Evolutionary conservation across 1,140 invertebrate genomes (phyloP), one percentile per base, ranked within the genome.

Genomic region (Trissolcus basalis): DNA sequence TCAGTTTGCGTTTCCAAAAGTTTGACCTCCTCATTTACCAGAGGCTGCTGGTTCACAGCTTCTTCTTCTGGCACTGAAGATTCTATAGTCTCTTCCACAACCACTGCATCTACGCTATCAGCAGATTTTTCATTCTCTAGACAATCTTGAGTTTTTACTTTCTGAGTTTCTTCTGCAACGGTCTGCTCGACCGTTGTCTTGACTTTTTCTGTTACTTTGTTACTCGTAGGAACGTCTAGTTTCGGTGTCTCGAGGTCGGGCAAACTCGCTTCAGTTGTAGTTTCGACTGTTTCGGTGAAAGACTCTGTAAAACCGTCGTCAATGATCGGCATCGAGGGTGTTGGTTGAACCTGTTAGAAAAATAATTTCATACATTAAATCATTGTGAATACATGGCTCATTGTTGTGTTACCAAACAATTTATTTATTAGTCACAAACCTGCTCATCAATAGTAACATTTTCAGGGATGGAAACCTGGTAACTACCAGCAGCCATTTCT

Each of bases 291-390:
- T 16, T 79, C 61, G 6, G 41, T 49, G n/a, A 81, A 84, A 45
- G 71, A 74, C 33, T 86, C 85, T 1, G 48, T n/a, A 13, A 76
- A 87, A 13, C 67, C 60, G 32, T 89, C 86, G 45, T 89, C 87
- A 44, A 89, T 87, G 41, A 88, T 86, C 11, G 86, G 85, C 87
- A 89, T 87, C 4, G 86, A 89, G 1, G 86, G 85, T 13, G 86
- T 86, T 3, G 82, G 83, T 65, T 87, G 86, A 13, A 81, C 78
- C 50, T 68, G 19, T 48, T 48, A 8, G 16, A 51, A 45, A 14
- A 45, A 45, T 45, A 33, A 32, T 56, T 32, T 51, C 12, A 35
- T 19, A 49, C 12, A 10, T 49, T 19, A 1, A 27, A 3, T 27
- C 19, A 27, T 27, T n/a, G n/a, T n/a, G n/a, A n/a, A n/a, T n/a